Evolutionary conservation across 2,888 invertebrate genomes (phyloP), one percentile per base, ranked within the genome.

Genomic region (Pseudolycoriella hygida): DNA sequence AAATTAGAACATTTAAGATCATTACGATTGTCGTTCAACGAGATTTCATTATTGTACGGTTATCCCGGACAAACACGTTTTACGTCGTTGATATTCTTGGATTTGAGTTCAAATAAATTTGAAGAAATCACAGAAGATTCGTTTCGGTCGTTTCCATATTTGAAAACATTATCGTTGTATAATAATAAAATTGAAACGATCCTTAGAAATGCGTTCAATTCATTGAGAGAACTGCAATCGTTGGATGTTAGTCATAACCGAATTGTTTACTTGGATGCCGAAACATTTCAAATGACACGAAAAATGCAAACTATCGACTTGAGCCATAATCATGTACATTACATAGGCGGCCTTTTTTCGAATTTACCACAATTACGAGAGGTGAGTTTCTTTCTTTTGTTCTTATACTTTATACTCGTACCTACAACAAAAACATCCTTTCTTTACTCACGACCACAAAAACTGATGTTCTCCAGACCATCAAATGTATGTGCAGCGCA

Each of bases 201-300:
- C 32, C 78, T 84, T 51, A 77, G 78, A 53, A 76, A 81, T 56
- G 79, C 84, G 12, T 90, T 93, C 62, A 67, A 72, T 51, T 76
- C 77, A 6, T 67, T 92, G 50, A 70, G 68, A 45, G 74, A 79
- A 54, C 67, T 93, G 46, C 85, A 87, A 67, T 81, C 83, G 10
- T 69, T 92, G 50, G 88, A 89, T 61, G 73, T 93, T 57, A 87
- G 87, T 57, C 81, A 85, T 61, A 93, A 92, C 63, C 84, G 84
- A 64, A 82, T 88, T 50, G 77, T 83, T 15, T 74, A 72, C 51
- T 68, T 92, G 49, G 79, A 81, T 53, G 69, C 78, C 49, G 72
- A 72, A 48, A 80, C 81, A 20, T 89, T 90, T 63, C 75, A 77
- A 53, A 73, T 70, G 54, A 87, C 88, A 61, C 75, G 74, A 53